Percentiles rank a stretch among this genome's conserved stretches.
phyloP scores from a whole-genome alignment of 2,797 vertebrate species.

The Erpetoichthys calabaricus region DNA sequence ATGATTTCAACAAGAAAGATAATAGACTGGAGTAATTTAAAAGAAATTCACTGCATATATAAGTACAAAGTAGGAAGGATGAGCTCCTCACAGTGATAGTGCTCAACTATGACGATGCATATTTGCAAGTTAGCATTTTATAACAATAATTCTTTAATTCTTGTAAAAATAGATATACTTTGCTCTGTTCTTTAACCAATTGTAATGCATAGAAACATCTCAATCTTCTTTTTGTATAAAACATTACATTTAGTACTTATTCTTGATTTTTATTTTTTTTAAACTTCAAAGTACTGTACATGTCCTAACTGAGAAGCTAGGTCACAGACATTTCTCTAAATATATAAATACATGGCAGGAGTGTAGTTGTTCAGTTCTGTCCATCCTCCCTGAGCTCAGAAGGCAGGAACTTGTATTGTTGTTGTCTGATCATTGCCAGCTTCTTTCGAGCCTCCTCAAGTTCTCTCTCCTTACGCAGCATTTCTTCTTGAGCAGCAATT shows the following conservation, averaged over 20 bases:
- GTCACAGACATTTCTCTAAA: neutral
- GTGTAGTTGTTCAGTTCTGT: constrained; percentile 55
- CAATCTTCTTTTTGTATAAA: no score
- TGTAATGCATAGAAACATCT: no score
- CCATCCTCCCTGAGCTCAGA: constrained; percentile 80
- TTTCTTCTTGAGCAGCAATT: constrained; percentile 92
- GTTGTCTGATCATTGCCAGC: constrained; percentile 85
- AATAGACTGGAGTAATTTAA: no score
- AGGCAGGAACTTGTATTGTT: constrained; percentile 94
- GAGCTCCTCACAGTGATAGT: no score
- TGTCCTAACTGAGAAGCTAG: neutral
- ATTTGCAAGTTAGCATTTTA: no score
- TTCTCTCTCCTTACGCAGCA: constrained; percentile 89
- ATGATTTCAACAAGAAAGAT: no score
- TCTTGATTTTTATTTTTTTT: neutral
- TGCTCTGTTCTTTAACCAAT: no score
- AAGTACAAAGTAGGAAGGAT: no score
- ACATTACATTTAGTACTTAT: neutral
- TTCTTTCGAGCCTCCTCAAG: constrained; percentile 84
- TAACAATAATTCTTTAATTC: no score
- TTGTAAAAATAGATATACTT: no score
- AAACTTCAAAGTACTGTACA: neutral
- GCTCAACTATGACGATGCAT: no score
- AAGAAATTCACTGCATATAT: no score
- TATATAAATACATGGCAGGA: neutral